Conservation (phyloP, 2,113 vertebrate species). For the Plectropomus leopardus region DNA sequence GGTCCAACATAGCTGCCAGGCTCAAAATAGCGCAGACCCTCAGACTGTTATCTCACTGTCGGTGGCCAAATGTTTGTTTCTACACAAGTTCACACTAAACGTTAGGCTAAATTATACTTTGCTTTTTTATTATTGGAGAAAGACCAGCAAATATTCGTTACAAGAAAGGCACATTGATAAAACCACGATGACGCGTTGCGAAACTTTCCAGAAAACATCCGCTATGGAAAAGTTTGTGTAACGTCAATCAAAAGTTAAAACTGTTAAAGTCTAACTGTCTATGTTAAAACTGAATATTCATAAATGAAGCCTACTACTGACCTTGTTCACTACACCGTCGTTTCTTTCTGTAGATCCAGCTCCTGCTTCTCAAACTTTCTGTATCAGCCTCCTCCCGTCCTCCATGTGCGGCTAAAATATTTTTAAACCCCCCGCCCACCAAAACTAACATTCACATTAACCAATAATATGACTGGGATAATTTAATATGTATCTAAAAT, state of each 20-base stretch:
- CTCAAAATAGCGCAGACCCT: slow-evolving; percentile 49
- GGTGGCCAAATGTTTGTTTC: background rate
- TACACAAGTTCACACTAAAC: background rate
- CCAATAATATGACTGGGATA: no score
- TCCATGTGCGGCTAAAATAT: no score
- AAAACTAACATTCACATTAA: no score
- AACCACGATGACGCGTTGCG: background rate
- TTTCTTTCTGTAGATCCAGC: background rate
- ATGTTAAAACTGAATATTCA: background rate
- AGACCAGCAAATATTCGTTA: background rate
- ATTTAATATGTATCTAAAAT: no score
- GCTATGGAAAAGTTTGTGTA: background rate
- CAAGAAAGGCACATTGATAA: background rate
- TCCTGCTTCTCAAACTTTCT: background rate
- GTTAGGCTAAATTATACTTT: no score
- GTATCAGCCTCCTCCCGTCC: background rate
- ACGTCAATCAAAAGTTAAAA: no score
- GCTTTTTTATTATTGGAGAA: background rate
- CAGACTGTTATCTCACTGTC: background rate
- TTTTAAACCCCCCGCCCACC: no score
- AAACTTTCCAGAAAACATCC: background rate
- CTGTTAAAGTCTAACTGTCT: no score
- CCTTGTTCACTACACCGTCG: slow-evolving; percentile 2
- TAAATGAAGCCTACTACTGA: slow-evolving; percentile 17
- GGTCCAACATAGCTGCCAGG: background rate